phyloP scores from a whole-genome alignment of 2,797 vertebrate genomes.

The Chanos chanos region DNA sequence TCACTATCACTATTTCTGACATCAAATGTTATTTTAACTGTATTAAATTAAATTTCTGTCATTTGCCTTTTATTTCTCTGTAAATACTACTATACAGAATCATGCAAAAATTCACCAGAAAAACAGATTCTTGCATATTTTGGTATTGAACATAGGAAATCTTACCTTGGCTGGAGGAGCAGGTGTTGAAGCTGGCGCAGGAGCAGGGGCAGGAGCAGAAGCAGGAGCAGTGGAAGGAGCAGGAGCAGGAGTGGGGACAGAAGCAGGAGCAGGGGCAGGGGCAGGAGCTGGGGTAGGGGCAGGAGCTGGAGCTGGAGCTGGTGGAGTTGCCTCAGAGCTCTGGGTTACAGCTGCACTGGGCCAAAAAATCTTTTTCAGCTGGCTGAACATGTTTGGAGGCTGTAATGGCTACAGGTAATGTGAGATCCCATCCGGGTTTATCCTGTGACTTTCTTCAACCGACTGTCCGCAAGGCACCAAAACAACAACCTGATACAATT shows the following conservation, averaged over 20 bases:
- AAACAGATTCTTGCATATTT: too few relatives aligned
- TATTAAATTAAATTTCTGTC: too few relatives aligned
- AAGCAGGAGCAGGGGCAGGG: background rate
- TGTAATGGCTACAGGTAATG: background rate
- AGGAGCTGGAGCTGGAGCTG: background rate
- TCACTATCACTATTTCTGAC: too few relatives aligned
- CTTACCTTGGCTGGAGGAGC: conserved; percentile 54
- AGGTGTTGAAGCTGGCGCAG: conserved; percentile 10
- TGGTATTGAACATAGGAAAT: background rate
- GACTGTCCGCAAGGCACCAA: background rate
- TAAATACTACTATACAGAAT: too few relatives aligned
- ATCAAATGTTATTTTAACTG: too few relatives aligned
- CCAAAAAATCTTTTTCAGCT: conserved; percentile 50
- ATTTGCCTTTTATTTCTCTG: too few relatives aligned
- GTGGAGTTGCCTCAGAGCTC: background rate
- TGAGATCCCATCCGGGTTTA: conserved; percentile 8
- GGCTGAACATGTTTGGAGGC: conserved; percentile 56
- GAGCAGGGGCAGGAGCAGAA: background rate
- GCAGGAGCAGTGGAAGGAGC: background rate
- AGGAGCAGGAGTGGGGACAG: conserved; percentile 9
- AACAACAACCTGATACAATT: conserved; percentile 42
- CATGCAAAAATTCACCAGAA: too few relatives aligned
- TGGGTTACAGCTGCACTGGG: conserved; percentile 36
- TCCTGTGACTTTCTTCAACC: background rate
- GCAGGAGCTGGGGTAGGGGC: background rate